These are phyloP conservation scores for Pararge aegeria DNA, from an alignment of 1,140 invertebrate species.

Conservation along the genomic window DNA sequence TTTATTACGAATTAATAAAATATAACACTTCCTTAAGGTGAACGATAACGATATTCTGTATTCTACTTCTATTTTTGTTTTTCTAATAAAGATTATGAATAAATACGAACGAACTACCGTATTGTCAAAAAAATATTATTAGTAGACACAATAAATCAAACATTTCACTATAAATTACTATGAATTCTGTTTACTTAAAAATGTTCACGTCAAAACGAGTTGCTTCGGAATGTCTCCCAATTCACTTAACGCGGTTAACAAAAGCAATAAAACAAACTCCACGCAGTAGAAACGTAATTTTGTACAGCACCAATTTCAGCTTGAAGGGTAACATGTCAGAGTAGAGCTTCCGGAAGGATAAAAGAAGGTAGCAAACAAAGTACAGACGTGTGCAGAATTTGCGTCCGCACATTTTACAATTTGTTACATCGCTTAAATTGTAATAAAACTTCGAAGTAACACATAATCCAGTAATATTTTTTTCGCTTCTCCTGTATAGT, in stretches of 20 bases:
- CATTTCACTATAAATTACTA: no score
- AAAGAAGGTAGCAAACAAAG: slow-evolving; percentile 61
- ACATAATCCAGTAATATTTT: slow-evolving; percentile 32
- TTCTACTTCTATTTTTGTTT: no score
- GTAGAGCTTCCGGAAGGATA: slow-evolving; percentile 52
- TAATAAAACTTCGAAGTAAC: slow-evolving; percentile 69
- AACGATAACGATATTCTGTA: background rate
- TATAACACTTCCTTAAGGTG: background rate
- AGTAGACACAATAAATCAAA: no score
- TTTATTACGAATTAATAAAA: slow-evolving; percentile 3
- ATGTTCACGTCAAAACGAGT: background rate
- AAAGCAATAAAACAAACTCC: slow-evolving; percentile 39
- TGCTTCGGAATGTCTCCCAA: slow-evolving; percentile 10
- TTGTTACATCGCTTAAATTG: slow-evolving; percentile 75
- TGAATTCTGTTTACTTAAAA: slow-evolving; percentile 9
- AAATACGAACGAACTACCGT: no score
- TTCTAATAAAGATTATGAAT: no score
- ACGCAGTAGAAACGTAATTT: slow-evolving; percentile 35
- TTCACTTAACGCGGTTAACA: slow-evolving; percentile 29
- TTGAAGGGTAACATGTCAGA: slow-evolving; percentile 47
- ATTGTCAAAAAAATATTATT: no score
- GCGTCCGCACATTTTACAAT: slow-evolving; percentile 69
- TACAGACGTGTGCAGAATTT: slow-evolving; percentile 64
- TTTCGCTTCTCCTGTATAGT: slow-evolving; percentile 32
- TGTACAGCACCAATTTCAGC: slow-evolving; percentile 31